Conservation (phyloP, 2,113 vertebrate genomes). For the Chitala chitala region DNA sequence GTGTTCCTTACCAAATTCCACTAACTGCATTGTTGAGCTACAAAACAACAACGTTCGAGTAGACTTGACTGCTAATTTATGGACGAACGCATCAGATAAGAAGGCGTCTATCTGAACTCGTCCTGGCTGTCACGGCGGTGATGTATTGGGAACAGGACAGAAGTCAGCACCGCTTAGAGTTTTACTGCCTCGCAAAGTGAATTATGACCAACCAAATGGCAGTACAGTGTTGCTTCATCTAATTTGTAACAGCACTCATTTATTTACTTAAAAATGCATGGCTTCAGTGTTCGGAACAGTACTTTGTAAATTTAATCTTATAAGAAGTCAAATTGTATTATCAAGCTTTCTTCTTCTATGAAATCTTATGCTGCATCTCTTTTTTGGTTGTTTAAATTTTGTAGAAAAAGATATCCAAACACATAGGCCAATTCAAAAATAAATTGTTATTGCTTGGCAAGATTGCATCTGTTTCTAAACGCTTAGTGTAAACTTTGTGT, state of each 20-base stretch:
- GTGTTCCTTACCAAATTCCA: background rate
- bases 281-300: background rate
- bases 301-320: background rate
- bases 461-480: background rate
- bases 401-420: background rate
- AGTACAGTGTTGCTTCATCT: background rate
- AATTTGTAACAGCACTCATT: background rate
- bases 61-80: background rate
- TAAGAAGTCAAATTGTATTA: background rate
- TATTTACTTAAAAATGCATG: background rate
- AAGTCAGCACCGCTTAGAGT: background rate
- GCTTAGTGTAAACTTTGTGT: background rate
- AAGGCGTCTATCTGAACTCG: background rate
- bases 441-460: constrained; percentile 7
- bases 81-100: constrained; percentile 13
- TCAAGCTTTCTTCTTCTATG: background rate
- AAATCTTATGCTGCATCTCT: background rate
- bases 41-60: background rate
- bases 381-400: background rate
- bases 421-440: background rate
- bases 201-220: too few relatives aligned
- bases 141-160: background rate
- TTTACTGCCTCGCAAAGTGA: background rate
- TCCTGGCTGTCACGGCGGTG: background rate
- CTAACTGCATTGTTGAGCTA: background rate